Evolutionary conservation across 2,797 vertebrate genomes (phyloP).

Genomic region (Morelia viridis): DNA sequence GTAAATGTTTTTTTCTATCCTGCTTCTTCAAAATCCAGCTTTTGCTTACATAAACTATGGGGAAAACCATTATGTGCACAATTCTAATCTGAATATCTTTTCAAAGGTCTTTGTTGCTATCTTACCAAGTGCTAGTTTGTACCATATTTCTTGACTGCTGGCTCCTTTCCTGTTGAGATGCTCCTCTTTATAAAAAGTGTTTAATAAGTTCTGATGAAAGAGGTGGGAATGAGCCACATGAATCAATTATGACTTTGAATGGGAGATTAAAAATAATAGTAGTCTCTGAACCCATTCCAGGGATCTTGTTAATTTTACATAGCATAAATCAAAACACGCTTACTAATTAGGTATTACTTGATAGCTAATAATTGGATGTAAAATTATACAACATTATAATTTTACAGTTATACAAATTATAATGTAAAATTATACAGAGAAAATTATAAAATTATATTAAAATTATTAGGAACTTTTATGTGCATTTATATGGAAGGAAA

Average conservation of each 20-base stretch:
- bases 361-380: neutral
- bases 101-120: neutral
- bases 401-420: neutral
- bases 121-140: neutral
- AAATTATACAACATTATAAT: neutral
- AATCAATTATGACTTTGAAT: conserved; percentile 24
- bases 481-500: neutral
- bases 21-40: neutral
- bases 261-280: conserved; percentile 12
- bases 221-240: conserved; percentile 10
- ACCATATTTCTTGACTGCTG: neutral
- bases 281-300: conserved; percentile 7
- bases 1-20: conserved; percentile 34
- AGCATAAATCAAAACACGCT: conserved; percentile 3
- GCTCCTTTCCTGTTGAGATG: neutral
- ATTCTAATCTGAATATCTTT: neutral
- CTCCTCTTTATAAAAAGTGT: too few relatives aligned
- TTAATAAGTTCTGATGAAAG: too few relatives aligned
- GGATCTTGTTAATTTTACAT: neutral
- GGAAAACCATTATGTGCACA: neutral
- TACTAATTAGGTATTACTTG: neutral
- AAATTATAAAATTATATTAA: neutral
- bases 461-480: neutral
- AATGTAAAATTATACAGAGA: neutral
- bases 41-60: too few relatives aligned